Percentiles rank a stretch among this genome's conserved stretches.
These are phyloP conservation scores for Drosophila insularis DNA, from an alignment of 1,140 invertebrate species.

Conservation along the genomic window DNA sequence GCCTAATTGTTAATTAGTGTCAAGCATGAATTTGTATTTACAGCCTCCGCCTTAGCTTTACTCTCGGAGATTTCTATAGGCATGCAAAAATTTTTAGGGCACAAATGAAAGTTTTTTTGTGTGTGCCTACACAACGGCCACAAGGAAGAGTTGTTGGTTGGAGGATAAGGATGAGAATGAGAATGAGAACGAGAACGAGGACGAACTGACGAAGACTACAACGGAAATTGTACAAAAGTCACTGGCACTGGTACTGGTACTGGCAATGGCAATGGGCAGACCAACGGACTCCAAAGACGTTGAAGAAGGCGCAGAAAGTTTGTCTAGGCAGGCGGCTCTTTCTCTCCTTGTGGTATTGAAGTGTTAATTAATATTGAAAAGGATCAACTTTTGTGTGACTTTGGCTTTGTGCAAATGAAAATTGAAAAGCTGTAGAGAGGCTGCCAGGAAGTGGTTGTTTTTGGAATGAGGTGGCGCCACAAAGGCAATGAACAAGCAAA, in stretches of 20 bases:
- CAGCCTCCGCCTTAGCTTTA: constrained; percentile 27
- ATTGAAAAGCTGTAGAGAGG: constrained; percentile 51
- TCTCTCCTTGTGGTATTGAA: constrained; percentile 71
- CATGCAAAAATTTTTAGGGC: constrained; percentile 65
- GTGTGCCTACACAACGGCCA: constrained; percentile 20
- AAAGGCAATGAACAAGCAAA: neutral
- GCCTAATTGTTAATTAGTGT: constrained; percentile 82
- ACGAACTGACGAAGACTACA: constrained; percentile 13
- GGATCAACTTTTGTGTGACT: constrained; percentile 77
- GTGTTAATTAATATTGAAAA: constrained; percentile 82
- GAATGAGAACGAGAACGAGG: neutral
- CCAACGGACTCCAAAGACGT: constrained; percentile 22
- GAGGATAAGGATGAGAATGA: neutral
- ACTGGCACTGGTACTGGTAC: constrained; percentile 13
- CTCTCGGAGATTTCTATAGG: constrained; percentile 49
- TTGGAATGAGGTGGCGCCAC: neutral
- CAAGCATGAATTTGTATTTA: constrained; percentile 71
- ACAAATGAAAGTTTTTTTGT: constrained; percentile 58
- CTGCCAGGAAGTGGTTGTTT: neutral
- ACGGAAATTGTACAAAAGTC: constrained; percentile 71
- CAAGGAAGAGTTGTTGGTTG: neutral
- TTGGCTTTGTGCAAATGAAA: constrained; percentile 56
- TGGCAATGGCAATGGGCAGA: constrained; percentile 24
- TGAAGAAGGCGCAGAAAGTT: constrained; percentile 58
- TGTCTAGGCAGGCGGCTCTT: constrained; percentile 42